Conservation (phyloP, 2,797 vertebrate species). For the Botia kubotai region DNA sequence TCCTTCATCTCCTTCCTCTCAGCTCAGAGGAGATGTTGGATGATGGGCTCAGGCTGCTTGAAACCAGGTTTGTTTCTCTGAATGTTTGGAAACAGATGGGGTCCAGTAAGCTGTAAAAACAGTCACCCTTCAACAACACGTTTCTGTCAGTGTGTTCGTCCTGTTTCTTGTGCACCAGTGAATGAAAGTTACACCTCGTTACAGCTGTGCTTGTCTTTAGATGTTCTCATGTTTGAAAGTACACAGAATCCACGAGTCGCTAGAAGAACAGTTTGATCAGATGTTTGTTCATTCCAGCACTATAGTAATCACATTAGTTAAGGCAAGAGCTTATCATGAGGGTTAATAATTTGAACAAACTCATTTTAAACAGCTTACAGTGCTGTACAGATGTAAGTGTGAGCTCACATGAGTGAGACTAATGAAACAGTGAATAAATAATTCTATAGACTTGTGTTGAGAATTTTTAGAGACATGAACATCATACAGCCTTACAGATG, state of each 20-base stretch:
- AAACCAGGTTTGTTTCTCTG: conserved; percentile 30
- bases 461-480: too few species aligned
- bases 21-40: conserved; percentile 23
- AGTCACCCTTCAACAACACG: conserved; percentile 19
- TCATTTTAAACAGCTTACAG: too few species aligned
- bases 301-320: too few species aligned
- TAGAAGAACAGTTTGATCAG: background rate
- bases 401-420: too few species aligned
- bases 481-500: too few species aligned
- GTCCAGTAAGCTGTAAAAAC: conserved; percentile 35
- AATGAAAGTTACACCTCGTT: background rate
- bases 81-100: conserved; percentile 35
- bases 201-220: background rate
- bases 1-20: conserved; percentile 59
- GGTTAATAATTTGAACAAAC: too few species aligned
- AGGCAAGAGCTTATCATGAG: too few species aligned
- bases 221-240: background rate
- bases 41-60: conserved; percentile 21
- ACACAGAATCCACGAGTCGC: background rate
- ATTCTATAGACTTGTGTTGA: too few species aligned
- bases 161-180: conserved; percentile 5
- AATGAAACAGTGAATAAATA: too few species aligned
- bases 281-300: background rate
- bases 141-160: conserved; percentile 39
- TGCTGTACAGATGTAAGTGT: too few species aligned